Conservation (phyloP, 2,113 vertebrate genomes). For the Epinephelus moara region DNA sequence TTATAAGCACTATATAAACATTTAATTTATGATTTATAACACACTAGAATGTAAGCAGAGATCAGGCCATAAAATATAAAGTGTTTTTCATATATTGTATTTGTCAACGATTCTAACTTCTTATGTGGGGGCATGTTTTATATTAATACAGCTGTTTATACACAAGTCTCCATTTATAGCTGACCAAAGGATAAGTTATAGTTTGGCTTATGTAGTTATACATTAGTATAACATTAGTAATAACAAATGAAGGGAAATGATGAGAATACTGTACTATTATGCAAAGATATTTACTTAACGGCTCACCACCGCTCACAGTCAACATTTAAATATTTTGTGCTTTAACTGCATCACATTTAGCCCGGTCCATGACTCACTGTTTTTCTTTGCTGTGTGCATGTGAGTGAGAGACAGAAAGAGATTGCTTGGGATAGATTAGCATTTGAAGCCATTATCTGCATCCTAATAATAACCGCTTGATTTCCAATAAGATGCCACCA, state of each 20-base stretch:
- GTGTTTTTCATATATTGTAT: no score
- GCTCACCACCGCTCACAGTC: neutral
- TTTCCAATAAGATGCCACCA: slow-evolving; percentile 50
- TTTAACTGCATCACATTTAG: neutral
- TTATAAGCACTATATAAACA: neutral
- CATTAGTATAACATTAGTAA: no score
- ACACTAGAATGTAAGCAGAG: no score
- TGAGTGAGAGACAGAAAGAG: neutral
- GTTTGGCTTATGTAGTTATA: no score
- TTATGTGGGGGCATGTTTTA: no score
- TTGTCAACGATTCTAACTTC: no score
- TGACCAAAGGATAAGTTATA: no score
- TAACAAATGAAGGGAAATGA: neutral
- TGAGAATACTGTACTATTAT: neutral
- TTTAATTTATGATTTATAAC: no score
- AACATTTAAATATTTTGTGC: slow-evolving; percentile 1
- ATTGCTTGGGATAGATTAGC: slow-evolving; percentile 32
- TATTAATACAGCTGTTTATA: no score
- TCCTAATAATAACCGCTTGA: slow-evolving; percentile 45
- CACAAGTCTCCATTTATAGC: no score
- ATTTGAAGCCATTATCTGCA: slow-evolving; percentile 38
- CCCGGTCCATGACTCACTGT: neutral
- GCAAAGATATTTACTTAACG: neutral
- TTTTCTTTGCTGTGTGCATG: neutral
- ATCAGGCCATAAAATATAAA: no score